Evolutionary conservation across 2,797 vertebrate genomes (phyloP).

Genomic region (Mormyrops attenuatus): DNA sequence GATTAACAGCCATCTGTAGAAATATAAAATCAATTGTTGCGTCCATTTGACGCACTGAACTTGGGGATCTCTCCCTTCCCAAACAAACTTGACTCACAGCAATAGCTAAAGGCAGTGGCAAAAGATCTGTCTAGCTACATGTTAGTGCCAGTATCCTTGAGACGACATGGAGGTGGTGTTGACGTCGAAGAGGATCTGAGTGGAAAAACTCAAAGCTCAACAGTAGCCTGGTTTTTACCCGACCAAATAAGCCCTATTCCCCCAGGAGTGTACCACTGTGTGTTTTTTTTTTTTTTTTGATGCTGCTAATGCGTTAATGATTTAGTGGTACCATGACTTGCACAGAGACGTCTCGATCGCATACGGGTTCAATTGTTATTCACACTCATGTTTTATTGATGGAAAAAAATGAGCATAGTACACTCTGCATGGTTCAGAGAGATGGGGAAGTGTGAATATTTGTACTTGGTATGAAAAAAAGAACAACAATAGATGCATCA

Average conservation of each 20-base stretch:
- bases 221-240: constrained; percentile 21
- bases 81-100: background rate
- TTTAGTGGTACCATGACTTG: background rate
- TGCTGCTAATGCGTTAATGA: constrained; percentile 1
- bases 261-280: constrained; percentile 13
- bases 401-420: background rate
- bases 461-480: background rate
- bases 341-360: background rate
- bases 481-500: background rate
- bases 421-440: background rate
- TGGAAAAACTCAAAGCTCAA: constrained; percentile 22
- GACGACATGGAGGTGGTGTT: background rate
- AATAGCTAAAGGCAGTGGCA: background rate
- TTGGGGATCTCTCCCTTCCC: background rate
- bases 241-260: constrained; percentile 35
- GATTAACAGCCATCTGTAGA: background rate
- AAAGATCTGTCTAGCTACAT: background rate
- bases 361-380: background rate
- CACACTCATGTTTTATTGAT: background rate
- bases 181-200: constrained; percentile 19
- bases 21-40: background rate
- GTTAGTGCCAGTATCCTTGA: background rate
- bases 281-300: background rate
- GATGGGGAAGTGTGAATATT: background rate
- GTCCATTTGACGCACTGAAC: background rate